These are phyloP conservation scores for Nibea albiflora DNA, from an alignment of 2,113 vertebrate genomes.

Conservation along the genomic window DNA sequence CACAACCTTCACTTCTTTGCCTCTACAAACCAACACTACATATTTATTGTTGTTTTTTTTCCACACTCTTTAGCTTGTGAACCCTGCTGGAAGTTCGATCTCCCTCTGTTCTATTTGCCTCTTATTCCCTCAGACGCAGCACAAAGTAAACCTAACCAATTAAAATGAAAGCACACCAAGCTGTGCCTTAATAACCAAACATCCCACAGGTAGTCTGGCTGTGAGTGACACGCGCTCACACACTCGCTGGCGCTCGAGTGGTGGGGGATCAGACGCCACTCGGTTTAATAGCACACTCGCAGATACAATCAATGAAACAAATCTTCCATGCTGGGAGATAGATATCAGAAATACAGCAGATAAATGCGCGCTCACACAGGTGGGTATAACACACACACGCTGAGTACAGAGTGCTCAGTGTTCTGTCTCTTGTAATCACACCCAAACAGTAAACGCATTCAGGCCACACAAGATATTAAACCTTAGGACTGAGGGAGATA, in stretches of 20 bases:
- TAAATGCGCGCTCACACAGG: constrained; percentile 37
- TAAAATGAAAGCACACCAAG: constrained; percentile 53
- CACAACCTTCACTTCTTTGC: background rate
- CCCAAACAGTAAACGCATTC: constrained; percentile 44
- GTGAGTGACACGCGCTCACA: constrained; percentile 33
- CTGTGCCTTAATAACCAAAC: constrained; percentile 53
- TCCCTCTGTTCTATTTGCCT: constrained; percentile 16
- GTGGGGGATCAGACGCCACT: constrained; percentile 11
- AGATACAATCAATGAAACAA: constrained; percentile 65
- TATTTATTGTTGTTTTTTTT: constrained; percentile 5
- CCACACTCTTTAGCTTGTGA: background rate
- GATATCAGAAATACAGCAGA: constrained; percentile 45
- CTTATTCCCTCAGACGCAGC: constrained; percentile 31
- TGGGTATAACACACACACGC: constrained; percentile 1
- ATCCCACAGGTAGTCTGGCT: constrained; percentile 49
- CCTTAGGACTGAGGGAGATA: constrained; percentile 48
- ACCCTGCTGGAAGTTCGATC: constrained; percentile 18
- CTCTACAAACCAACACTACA: background rate
- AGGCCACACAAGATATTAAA: constrained; percentile 77
- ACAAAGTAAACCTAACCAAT: constrained; percentile 41
- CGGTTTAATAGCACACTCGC: constrained; percentile 44
- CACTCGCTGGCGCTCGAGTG: background rate
- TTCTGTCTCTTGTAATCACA: constrained; percentile 25
- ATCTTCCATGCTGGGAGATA: constrained; percentile 41
- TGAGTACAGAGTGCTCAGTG: constrained; percentile 5